phyloP scores from a whole-genome alignment of 2,113 vertebrate species.

The Hylia prasina region DNA sequence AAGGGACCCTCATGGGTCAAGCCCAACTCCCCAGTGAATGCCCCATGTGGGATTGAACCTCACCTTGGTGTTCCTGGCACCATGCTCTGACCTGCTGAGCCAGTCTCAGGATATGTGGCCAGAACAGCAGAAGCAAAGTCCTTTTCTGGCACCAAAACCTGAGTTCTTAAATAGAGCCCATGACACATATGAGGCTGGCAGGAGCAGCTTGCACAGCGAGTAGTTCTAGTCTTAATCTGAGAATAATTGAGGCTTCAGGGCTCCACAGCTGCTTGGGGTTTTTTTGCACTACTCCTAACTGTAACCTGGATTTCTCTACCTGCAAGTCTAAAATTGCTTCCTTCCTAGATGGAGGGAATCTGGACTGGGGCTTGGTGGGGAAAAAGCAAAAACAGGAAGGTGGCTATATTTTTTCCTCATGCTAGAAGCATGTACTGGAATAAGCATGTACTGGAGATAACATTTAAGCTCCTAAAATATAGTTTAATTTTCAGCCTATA shows the following conservation, averaged over 20 bases:
- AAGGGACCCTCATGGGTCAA: not conserved
- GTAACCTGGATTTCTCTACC: not conserved
- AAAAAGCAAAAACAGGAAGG: not conserved
- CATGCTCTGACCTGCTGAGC: not conserved
- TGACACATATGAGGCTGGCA: not conserved
- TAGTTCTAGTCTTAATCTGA: not conserved
- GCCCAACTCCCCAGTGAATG: not conserved
- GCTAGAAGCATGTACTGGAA: not conserved
- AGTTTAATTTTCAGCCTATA: not conserved
- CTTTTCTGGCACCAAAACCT: not conserved
- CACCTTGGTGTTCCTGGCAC: not conserved
- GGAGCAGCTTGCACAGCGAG: not conserved
- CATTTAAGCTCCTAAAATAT: not conserved
- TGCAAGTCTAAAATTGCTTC: not conserved
- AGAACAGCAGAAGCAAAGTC: not conserved
- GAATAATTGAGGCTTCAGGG: not conserved
- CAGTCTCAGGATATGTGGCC: not conserved
- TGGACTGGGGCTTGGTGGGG: accelerated
- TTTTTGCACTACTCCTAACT: not conserved
- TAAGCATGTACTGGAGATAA: not conserved
- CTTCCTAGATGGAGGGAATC: not conserved
- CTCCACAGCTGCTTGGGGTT: not conserved
- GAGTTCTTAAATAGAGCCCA: not conserved
- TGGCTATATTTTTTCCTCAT: not conserved
- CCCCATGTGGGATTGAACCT: not conserved